Conservation (phyloP, 2,888 invertebrate species). For the Seira sanloemensis region DNA sequence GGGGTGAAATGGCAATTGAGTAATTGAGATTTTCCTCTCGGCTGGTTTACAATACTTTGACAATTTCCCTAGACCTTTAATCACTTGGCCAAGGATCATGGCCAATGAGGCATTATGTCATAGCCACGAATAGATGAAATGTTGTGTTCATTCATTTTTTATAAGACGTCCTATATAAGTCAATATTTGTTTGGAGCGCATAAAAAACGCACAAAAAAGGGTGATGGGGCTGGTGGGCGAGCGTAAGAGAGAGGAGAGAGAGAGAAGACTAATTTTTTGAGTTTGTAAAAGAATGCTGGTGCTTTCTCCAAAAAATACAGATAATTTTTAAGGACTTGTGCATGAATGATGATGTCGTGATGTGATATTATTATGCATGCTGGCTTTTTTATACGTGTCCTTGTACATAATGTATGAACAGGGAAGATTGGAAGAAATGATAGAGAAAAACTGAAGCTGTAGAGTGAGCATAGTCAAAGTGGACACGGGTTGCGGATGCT, state of each 20-base stretch:
- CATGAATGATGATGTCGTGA: constrained; percentile 32
- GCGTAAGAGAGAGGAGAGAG: constrained; percentile 41
- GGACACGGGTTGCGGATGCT: too few relatives aligned
- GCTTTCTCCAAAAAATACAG: constrained; percentile 54
- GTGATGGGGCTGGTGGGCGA: constrained; percentile 54
- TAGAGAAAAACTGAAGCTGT: too few relatives aligned
- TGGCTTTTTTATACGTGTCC: constrained; percentile 17
- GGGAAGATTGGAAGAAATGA: too few relatives aligned
- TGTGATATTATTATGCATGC: constrained; percentile 19
- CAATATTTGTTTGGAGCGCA: too few relatives aligned
- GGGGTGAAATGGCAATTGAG: too few relatives aligned
- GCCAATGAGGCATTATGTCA: constrained; percentile 54
- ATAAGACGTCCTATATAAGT: constrained; percentile 27
- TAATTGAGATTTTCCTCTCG: too few relatives aligned
- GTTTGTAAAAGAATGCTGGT: constrained; percentile 15
- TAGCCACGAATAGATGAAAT: constrained; percentile 61
- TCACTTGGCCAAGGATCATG: constrained; percentile 24
- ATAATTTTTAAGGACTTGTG: constrained; percentile 16
- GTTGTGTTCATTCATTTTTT: constrained; percentile 55
- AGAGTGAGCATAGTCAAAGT: too few relatives aligned
- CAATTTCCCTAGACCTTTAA: constrained; percentile 10
- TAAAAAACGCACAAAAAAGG: constrained; percentile 27
- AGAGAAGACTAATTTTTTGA: constrained; percentile 1
- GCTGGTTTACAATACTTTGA: too few relatives aligned
- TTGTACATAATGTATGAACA: constrained; percentile 15